Evolutionary conservation across 2,888 invertebrate species (phyloP), one percentile per base, ranked within the genome.

Genomic region (Copidosoma aretas): DNA sequence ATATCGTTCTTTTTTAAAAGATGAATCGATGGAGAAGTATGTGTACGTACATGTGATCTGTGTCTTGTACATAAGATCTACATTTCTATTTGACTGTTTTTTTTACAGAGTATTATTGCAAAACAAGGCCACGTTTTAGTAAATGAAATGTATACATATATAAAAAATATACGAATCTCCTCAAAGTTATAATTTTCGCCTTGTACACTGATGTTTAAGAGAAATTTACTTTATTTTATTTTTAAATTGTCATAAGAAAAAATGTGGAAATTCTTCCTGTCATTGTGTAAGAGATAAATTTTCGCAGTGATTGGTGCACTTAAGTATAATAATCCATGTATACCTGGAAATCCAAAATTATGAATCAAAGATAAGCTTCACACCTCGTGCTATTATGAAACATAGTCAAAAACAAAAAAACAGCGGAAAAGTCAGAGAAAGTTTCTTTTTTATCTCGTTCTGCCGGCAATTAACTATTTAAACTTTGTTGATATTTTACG

Each of bases 271-370:
- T n/a, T n/a, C n/a, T n/a, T n/a, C n/a, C n/a, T n/a, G n/a, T n/a
- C n/a, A n/a, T n/a, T n/a, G n/a, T n/a, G n/a, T n/a, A n/a, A n/a
- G n/a, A n/a, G n/a, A n/a, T n/a, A n/a, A 64, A 67, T 61, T 32
- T 49, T 69, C 57, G 53, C 49, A 73, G 71, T 73, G 70, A 73
- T 73, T 71, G 51, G 62, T 64, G 72, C 72, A 74, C 71, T 74
- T 70, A 71, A 71, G 46, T 59, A 69, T 70, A 65, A 67, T 71
- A 65, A 71, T 65, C 51, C 64, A n/a, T 25, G 60, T 54, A 54
- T 67, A 61, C 52, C 60, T 59, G 3, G 3, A 46, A 62, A 69
- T 61, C 64, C 64, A 57, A 52, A 57, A 60, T 32, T 32, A 32
- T 32, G 8, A 32, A 32, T 52, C 63, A 68, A 59, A 63, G 21